Evolutionary conservation across 2,797 vertebrate species (phyloP).

Genomic region (Mormyrops attenuatus): DNA sequence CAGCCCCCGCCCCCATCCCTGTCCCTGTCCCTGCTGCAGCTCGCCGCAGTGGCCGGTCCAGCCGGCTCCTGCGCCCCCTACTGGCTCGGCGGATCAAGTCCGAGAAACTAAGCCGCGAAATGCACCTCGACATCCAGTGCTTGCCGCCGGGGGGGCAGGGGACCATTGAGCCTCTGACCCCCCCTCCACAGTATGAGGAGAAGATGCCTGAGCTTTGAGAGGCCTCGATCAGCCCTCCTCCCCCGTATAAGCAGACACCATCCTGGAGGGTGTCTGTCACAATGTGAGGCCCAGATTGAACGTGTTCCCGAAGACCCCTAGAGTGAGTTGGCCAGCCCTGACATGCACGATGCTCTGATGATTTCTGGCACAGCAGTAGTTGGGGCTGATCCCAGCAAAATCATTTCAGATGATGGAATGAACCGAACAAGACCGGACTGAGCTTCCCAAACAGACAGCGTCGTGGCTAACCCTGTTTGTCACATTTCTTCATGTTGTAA

Average conservation of each 20-base stretch:
- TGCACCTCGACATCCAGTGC: constrained; percentile 72
- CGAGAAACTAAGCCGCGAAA: constrained; percentile 86
- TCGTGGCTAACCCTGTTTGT: background rate
- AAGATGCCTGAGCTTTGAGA: constrained; percentile 53
- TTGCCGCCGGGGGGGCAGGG: constrained; percentile 57
- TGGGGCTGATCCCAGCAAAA: background rate
- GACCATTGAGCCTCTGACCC: constrained; percentile 87
- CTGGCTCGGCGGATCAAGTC: constrained; percentile 90
- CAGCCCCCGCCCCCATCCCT: constrained; percentile 60
- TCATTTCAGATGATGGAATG: background rate
- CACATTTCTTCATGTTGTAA: background rate
- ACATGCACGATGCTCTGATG: background rate
- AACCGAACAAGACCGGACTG: background rate
- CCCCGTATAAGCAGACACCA: background rate
- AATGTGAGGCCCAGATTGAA: background rate
- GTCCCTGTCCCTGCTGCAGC: constrained; percentile 64
- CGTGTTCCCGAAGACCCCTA: background rate
- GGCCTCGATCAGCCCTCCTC: background rate
- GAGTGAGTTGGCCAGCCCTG: background rate
- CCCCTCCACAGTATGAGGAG: constrained; percentile 81
- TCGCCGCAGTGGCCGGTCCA: constrained; percentile 68
- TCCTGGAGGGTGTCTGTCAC: background rate
- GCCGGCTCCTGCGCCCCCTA: constrained; percentile 75
- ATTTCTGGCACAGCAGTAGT: background rate
- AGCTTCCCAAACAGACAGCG: background rate